Evolutionary conservation across 2,113 vertebrate species (phyloP).

Genomic region (Callospermophilus lateralis): DNA sequence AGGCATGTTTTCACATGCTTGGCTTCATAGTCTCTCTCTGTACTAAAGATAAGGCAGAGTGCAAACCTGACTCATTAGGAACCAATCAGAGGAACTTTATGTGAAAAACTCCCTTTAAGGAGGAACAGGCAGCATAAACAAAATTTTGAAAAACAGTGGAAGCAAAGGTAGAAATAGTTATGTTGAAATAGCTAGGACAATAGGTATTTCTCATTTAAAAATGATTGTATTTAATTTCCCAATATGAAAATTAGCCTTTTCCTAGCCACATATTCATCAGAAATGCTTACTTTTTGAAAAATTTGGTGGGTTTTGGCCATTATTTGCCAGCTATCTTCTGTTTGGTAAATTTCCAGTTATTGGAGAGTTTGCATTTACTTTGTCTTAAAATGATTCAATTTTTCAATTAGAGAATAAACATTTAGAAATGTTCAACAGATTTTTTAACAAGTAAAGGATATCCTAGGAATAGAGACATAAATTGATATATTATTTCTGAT

Average conservation of each 20-base stretch:
- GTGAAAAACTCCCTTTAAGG: conserved; percentile 31
- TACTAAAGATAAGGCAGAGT: conserved; percentile 48
- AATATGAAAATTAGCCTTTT: neutral
- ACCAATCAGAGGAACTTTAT: conserved; percentile 6
- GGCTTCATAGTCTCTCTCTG: neutral
- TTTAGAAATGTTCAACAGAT: conserved; percentile 26
- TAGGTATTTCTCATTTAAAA: neutral
- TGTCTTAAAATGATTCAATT: conserved; percentile 39
- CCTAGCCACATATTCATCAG: neutral
- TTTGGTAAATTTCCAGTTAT: neutral
- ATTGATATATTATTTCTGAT: neutral
- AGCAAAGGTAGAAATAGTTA: conserved; percentile 25
- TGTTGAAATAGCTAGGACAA: neutral
- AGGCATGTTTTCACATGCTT: conserved; percentile 23
- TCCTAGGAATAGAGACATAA: neutral
- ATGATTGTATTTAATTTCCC: neutral
- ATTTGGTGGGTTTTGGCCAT: neutral
- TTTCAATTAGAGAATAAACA: conserved; percentile 31
- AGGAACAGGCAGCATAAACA: conserved; percentile 28
- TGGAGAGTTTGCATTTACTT: neutral
- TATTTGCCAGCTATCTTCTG: neutral
- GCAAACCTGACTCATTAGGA: neutral
- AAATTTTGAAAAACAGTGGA: conserved; percentile 14
- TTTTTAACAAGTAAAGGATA: neutral
- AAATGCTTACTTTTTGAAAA: conserved; percentile 11